Evolutionary conservation across 2,797 vertebrate species (phyloP), one percentile per base, ranked within the genome.

Genomic region (Tapera naevia): DNA sequence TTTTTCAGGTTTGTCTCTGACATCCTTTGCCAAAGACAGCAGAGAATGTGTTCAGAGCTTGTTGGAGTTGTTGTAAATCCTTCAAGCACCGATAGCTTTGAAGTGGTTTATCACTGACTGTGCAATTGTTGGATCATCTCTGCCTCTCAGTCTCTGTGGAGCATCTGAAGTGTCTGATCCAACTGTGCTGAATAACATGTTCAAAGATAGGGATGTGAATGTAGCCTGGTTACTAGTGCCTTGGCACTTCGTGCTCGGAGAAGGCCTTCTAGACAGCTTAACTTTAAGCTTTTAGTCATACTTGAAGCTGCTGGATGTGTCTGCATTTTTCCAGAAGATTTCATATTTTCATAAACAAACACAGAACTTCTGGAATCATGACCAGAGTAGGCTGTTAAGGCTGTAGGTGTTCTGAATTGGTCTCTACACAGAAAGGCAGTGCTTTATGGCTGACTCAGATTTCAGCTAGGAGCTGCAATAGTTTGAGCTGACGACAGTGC

Each of bases 1-100:
- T 93, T 95, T n/a, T 95, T 81, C 94, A 94, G 95, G 64, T 91
- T 89, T 96, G 57, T 88, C 16, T 89, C 54, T 91, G 62, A 78
- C 72, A 80, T 58, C 60, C 93, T 92, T 96, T 92, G 64, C 35
- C 66, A 88, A 81, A 85, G 80, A 46, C 69, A 57, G 54, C 92
- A 92, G 81, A 80, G 82, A 78, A 71, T 64, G 19, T 83, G 75
- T 82, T 88, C 57, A 61, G 71, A 92, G 74, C 60, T 80, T 86
- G 48, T 33, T 91, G 74, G 46, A 92, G 65, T 46, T 89, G 62
- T 60, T 91, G 22, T 64, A 92, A 93, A 92, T 91, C 43, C 51
- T 96, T 94, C 79, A 94, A 83, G 53, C 33, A 30, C 48, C 80
- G 60, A 30, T 89, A 91, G 64, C 79, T 85, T 94, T 91, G 78